Base-by-base conservation (phyloP, 2,113 vertebrate genomes). In the Eudyptes chrysolophus region DNA sequence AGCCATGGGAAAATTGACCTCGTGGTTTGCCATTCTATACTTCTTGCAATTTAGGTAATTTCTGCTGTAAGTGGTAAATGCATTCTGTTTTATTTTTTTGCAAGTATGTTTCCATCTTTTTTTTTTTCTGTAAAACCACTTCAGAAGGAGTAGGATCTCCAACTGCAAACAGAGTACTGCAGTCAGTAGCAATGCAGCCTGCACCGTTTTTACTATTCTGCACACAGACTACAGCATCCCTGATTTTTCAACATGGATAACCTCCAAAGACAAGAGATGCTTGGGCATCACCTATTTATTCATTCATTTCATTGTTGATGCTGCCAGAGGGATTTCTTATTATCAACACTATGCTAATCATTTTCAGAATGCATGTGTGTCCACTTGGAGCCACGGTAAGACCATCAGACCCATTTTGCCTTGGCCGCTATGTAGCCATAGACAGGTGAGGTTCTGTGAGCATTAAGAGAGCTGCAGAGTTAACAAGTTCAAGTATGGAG, bases 201-300 rank as follows among this genome's bases (percentile, higher is more conserved):
- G 13, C 16, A 11, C 26, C 0, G 0, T 6, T 62, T 44, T 57
- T 61, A 16, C 26, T 24, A 26, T 10, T 70, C 51, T 61, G 21
- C 13, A 49, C 16, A 26, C 4, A 61, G 40, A 40, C 11, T 13
- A 25, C 16, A 58, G 8, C 16, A 76, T 46, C 40, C 54, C 21
- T 54, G 30, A 22, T 62, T 89, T 94, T 87, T 62, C 84, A 65
- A 38, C 48, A 42, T 2, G 6, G 22, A 34, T 11, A 52, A 52
- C 11, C 27, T 85, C 49, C 20, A 81, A 80, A 77, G 58, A 21
- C 10, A 80, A 7, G 6, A 36, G n/a, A 49, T 65, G 38, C 22
- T 65, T 29, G 49, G 30, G 14, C 20, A 76, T 94, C 40, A 51
- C 27, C 16, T 61, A 7, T 68, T 80, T 54, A 58, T 86, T 65